Evolutionary conservation across 2,888 invertebrate genomes (phyloP).

Genomic region (Ormyrus rosae): DNA sequence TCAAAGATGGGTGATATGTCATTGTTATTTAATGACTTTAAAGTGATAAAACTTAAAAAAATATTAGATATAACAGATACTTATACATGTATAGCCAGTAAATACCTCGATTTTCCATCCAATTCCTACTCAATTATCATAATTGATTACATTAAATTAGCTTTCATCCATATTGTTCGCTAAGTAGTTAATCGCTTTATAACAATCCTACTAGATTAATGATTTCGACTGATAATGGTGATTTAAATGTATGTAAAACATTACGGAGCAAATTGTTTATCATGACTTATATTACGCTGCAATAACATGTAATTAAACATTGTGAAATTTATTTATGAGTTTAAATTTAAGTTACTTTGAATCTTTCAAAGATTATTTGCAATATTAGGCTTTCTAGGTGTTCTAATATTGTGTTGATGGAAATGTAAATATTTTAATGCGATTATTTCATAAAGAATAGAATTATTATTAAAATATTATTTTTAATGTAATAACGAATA

Average conservation of each 20-base stretch:
- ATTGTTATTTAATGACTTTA: too few species aligned
- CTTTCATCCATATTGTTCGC: constrained; percentile 28
- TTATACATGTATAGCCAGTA: too few species aligned
- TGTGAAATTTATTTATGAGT: too few species aligned
- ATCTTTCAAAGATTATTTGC: constrained; percentile 2
- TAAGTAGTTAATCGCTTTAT: constrained; percentile 17
- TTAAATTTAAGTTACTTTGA: too few species aligned
- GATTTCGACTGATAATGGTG: constrained; percentile 1
- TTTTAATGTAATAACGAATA: constrained; percentile 14
- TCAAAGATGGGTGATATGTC: too few species aligned
- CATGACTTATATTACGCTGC: too few species aligned
- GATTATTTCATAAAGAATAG: background rate
- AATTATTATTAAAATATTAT: constrained; percentile 8
- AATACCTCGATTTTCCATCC: constrained; percentile 27
- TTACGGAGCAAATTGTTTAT: background rate
- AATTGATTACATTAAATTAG: constrained; percentile 9
- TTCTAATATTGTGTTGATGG: constrained; percentile 2
- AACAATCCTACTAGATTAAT: constrained; percentile 33
- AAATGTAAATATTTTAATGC: constrained; percentile 11
- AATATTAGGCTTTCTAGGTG: background rate
- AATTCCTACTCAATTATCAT: constrained; percentile 20
- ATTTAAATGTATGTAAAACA: constrained; percentile 1
- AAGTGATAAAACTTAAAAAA: too few species aligned
- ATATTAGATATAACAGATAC: too few species aligned
- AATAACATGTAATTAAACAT: too few species aligned